These are phyloP conservation scores for Benitochromis conjunctus DNA, from an alignment of 2,113 vertebrate species.

Conservation along the genomic window DNA sequence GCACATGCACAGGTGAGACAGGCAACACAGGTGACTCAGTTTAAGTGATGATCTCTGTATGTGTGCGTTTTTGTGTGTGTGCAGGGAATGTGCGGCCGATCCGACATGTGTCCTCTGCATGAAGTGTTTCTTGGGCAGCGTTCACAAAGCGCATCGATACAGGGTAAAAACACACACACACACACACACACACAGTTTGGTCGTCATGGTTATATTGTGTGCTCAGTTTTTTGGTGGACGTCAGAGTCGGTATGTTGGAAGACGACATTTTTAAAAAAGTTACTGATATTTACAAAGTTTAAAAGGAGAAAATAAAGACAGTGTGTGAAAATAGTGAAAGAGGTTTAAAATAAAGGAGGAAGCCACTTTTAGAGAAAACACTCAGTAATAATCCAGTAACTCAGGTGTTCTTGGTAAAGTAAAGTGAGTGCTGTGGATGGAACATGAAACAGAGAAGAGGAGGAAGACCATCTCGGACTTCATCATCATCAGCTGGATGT, in stretches of 20 bases:
- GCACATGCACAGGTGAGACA: neutral
- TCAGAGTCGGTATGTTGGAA: neutral
- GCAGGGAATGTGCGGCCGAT: constrained; percentile 93
- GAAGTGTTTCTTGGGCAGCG: constrained; percentile 95
- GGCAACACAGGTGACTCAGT: neutral
- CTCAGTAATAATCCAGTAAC: neutral
- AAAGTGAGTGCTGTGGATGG: neutral
- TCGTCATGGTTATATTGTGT: neutral
- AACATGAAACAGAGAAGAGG: neutral
- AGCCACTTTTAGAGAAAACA: neutral
- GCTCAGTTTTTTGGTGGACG: neutral
- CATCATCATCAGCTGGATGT: neutral
- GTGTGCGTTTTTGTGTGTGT: constrained; percentile 9
- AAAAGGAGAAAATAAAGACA: neutral
- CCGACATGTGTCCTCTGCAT: constrained; percentile 97
- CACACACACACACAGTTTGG: neutral
- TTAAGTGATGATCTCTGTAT: neutral
- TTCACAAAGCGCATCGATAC: constrained; percentile 94
- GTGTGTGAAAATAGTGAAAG: neutral
- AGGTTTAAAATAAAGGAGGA: neutral
- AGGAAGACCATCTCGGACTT: neutral
- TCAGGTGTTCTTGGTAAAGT: neutral
- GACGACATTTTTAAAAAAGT: neutral
- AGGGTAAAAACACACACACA: constrained; percentile 77
- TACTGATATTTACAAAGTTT: neutral